Evolutionary conservation across 2,113 vertebrate species (phyloP).

Genomic region (Plecturocebus donacophilus): DNA sequence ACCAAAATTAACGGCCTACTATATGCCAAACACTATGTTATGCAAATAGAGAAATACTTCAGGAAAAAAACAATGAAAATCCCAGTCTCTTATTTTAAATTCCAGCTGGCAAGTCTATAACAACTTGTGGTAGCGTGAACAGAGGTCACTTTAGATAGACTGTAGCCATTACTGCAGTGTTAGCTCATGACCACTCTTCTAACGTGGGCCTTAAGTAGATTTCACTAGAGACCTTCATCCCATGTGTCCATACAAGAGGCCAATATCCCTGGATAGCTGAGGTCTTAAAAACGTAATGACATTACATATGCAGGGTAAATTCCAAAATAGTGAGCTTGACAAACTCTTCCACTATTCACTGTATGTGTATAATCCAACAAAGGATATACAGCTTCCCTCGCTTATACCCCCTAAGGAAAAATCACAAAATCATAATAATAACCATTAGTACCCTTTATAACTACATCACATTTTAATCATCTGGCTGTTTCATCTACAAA

Average conservation of each 20-base stretch:
- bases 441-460: constrained; percentile 19
- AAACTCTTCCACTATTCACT: not conserved
- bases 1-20: not conserved
- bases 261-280: not conserved
- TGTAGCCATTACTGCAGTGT: not conserved
- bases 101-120: not conserved
- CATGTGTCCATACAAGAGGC: not conserved
- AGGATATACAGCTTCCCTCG: not conserved
- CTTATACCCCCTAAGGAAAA: not conserved
- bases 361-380: not conserved
- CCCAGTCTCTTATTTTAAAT: not conserved
- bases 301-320: not conserved
- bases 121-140: too few species aligned
- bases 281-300: not conserved
- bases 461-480: constrained; percentile 71
- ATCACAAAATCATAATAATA: not conserved
- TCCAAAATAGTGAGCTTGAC: not conserved
- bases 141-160: not conserved
- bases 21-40: not conserved
- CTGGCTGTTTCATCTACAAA: constrained; percentile 49
- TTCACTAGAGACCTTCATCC: not conserved
- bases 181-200: not conserved
- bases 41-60: not conserved
- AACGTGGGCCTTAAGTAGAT: not conserved
- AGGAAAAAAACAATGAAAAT: not conserved